Evolutionary conservation across 92 coral and sea anemone genomes (phyloP).

Genomic region (Epizoanthus fatuus): DNA sequence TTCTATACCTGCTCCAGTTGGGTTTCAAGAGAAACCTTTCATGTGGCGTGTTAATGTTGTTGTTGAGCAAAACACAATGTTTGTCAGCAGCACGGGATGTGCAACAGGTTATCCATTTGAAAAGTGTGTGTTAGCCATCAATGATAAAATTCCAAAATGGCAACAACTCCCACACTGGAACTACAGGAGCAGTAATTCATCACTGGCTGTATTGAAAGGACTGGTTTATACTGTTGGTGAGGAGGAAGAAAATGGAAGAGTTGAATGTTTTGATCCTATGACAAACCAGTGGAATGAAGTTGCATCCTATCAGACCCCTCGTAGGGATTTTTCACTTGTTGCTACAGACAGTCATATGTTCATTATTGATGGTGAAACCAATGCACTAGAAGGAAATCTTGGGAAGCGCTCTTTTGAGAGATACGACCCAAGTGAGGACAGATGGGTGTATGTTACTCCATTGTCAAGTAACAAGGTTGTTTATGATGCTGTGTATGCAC

Average conservation of each 20-base stretch:
- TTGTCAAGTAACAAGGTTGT: not conserved
- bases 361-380: not conserved
- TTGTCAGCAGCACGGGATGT: not conserved
- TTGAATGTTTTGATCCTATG: not conserved
- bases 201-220: not conserved
- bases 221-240: not conserved
- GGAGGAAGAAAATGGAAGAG: not conserved
- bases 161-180: not conserved
- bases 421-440: not conserved
- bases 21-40: not conserved
- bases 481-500: not conserved
- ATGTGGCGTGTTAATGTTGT: not conserved
- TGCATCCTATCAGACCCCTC: not conserved
- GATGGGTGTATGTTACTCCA: not conserved
- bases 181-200: not conserved
- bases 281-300: not conserved
- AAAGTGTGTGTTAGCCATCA: not conserved
- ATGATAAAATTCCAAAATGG: not conserved
- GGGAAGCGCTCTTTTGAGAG: not conserved
- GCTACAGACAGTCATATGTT: no score
- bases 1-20: not conserved
- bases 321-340: not conserved
- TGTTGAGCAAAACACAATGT: not conserved
- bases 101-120: not conserved
- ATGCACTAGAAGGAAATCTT: not conserved